Percentiles rank a stretch among this genome's conserved stretches.
Evolutionary conservation across 2,797 vertebrate genomes (phyloP).

Genomic region (Poeciliopsis presidionis): DNA sequence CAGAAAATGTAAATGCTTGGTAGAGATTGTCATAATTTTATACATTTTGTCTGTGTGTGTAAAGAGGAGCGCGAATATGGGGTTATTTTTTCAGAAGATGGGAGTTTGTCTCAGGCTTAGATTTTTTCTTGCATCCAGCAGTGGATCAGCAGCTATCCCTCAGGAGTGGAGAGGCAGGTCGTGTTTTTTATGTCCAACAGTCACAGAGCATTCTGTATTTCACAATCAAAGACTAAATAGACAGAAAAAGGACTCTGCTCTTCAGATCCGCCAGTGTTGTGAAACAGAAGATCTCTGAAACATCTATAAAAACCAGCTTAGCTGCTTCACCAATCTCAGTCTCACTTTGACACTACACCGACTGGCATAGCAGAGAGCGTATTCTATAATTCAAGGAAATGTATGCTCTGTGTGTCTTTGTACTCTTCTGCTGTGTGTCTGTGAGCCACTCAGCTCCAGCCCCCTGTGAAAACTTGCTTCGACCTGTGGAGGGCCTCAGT

Average conservation of each 20-base stretch:
- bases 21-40: neutral
- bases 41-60: neutral
- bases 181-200: conserved; percentile 2
- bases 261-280: conserved; percentile 14
- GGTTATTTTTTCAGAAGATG: neutral
- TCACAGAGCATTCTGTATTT: conserved; percentile 8
- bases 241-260: conserved; percentile 27
- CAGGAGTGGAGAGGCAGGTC: neutral
- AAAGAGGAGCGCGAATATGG: neutral
- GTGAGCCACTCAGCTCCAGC: conserved; percentile 36
- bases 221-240: conserved; percentile 37
- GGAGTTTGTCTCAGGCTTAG: neutral
- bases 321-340: neutral
- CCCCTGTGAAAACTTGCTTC: conserved; percentile 39
- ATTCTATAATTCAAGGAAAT: conserved; percentile 16
- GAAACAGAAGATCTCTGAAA: conserved; percentile 18
- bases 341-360: neutral
- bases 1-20: neutral
- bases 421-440: conserved; percentile 31
- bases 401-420: conserved; percentile 19
- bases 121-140: neutral
- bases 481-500: conserved; percentile 21
- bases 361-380: neutral
- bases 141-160: neutral
- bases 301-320: conserved; percentile 27